Evolutionary conservation across 2,113 vertebrate genomes (phyloP).

Genomic region (Puffinus mauretanicus): DNA sequence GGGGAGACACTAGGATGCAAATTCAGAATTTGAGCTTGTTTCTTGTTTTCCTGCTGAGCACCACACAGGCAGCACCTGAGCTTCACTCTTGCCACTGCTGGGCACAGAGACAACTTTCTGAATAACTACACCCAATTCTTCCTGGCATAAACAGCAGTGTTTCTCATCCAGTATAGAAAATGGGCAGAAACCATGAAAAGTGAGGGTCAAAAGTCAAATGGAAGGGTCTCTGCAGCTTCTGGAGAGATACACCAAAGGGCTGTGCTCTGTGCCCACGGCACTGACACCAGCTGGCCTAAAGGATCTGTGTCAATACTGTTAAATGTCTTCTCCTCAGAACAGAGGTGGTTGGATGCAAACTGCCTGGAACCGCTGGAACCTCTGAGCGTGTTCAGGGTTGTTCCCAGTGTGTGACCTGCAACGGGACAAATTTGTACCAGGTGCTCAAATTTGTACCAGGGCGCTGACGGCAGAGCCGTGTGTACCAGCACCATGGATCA

Average conservation of each 20-base stretch:
- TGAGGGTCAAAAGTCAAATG: neutral
- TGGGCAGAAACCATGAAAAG: neutral
- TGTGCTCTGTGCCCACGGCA: neutral
- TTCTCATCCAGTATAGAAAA: neutral
- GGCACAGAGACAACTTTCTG: neutral
- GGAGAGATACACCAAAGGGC: neutral
- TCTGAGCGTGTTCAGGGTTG: neutral
- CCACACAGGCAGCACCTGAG: neutral
- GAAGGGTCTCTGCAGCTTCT: neutral
- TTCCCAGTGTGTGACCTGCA: neutral
- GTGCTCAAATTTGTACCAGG: no score
- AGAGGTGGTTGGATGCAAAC: neutral
- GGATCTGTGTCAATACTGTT: neutral
- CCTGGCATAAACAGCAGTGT: neutral
- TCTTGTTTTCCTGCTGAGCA: neutral
- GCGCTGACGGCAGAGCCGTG: neutral
- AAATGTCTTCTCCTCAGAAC: neutral
- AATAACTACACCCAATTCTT: neutral
- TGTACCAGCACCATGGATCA: neutral
- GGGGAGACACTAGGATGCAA: neutral
- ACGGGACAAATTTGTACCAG: accelerated
- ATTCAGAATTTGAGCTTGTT: neutral
- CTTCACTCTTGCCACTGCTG: neutral
- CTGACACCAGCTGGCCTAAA: neutral
- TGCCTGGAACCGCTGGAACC: neutral